Percentiles rank a stretch among this genome's conserved stretches.
Evolutionary conservation across 2,113 vertebrate genomes (phyloP).

Genomic region (Leucopsar rothschildi): DNA sequence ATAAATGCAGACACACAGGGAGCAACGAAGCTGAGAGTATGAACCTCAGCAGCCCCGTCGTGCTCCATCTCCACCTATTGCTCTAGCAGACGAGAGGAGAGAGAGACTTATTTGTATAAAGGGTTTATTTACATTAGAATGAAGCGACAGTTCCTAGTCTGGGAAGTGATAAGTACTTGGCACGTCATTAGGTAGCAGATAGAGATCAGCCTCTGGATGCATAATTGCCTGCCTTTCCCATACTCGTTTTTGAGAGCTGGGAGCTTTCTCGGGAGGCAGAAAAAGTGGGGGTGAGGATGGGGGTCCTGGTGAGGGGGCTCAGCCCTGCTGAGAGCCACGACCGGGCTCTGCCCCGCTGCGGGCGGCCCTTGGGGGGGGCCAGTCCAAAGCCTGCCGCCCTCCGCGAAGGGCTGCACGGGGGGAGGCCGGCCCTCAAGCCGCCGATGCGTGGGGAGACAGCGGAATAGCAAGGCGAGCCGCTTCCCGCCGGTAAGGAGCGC

Average conservation of each 20-base stretch:
- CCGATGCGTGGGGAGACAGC: not conserved
- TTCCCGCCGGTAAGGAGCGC: not conserved
- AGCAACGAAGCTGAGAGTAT: not conserved
- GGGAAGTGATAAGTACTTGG: slow-evolving; percentile 50
- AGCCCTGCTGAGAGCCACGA: not conserved
- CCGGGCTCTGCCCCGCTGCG: not conserved
- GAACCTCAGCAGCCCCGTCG: not conserved
- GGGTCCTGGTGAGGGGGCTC: too few species aligned
- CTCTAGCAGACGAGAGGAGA: not conserved
- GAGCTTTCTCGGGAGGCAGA: not conserved
- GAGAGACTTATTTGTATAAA: slow-evolving; percentile 9
- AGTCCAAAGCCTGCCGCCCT: not conserved
- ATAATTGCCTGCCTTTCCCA: not conserved
- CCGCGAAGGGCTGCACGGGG: not conserved
- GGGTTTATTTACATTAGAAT: slow-evolving; percentile 52
- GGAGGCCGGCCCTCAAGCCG: not conserved
- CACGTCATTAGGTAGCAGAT: slow-evolving; percentile 48
- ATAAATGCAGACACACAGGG: not conserved
- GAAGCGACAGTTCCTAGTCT: slow-evolving; percentile 46
- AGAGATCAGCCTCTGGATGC: slow-evolving; percentile 24
- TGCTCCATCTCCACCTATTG: not conserved
- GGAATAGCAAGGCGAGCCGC: too few species aligned
- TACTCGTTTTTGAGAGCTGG: not conserved
- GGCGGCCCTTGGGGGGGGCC: not conserved
- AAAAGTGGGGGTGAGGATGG: not conserved